Evolutionary conservation across 2,888 invertebrate species (phyloP), one percentile per base, ranked within the genome.

Genomic region (Pristionchus fissidentatus): DNA sequence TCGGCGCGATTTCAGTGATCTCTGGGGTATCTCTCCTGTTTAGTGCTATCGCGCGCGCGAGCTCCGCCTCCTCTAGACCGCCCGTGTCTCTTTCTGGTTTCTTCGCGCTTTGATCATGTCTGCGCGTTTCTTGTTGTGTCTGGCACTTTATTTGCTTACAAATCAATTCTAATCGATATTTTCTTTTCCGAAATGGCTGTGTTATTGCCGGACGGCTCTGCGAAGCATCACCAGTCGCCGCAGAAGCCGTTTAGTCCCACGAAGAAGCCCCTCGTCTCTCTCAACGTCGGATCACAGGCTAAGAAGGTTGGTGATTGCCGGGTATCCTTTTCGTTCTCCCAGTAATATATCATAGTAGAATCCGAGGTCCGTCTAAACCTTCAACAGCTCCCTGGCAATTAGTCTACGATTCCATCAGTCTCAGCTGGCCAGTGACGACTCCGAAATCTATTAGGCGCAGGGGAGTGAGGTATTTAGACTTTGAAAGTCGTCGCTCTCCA

Each of bases 191-290:
- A n/a, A 41, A 70, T 70, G 70, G 41, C 70, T 43, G 70, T 70
- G 10, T 41, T 70, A 19, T 26, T 70, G 41, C 70, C 70, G 70
- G 70, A 70, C 70, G 70, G 41, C 41, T 3, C 41, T 41, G 41
- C 70, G 10, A 70, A 70, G 70, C 43, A 22, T 38, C 70, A 70
- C 15, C 70, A 70, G n/a, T 70, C 70, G 13, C 70, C 70, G 26
- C 70, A 70, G 70, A 70, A 70, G 70, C 70, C 41, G 55, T 22
- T 4, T 15, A 70, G 70, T 41, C 70, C 70, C 70, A 70, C 70
- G 26, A 77, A 77, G 75, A 49, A 29, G 49, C 75, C 75, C 75
- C n/a, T 70, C 70, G 70, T 70, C 70, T 49, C 46, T 7, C 75
- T 77, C 49, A 77, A 46, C 46, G 75, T 77, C 49, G 75, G 75